These are phyloP conservation scores for Amblyjoppa proteus DNA, from an alignment of 2,888 invertebrate species.

Conservation along the genomic window DNA sequence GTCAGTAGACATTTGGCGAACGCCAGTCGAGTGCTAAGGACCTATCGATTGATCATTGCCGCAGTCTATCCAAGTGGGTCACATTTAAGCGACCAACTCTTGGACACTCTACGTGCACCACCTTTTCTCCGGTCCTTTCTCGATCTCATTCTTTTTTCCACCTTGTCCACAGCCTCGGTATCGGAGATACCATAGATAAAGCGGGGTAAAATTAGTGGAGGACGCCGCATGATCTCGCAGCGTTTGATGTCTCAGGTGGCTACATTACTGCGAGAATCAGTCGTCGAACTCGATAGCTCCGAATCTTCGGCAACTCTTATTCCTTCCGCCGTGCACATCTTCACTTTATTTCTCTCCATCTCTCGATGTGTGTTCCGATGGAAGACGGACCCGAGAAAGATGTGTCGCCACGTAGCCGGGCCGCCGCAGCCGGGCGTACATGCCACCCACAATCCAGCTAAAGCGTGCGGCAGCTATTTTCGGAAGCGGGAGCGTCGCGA, in stretches of 20 bases:
- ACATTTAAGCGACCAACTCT: constrained; percentile 67
- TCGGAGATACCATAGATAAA: constrained; percentile 19
- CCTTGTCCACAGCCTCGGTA: neutral
- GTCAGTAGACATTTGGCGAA: constrained; percentile 58
- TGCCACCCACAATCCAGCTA: constrained; percentile 64
- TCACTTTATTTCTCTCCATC: constrained; percentile 4
- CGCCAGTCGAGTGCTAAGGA: constrained; percentile 72
- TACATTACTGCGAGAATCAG: constrained; percentile 44
- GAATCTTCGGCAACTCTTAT: constrained; percentile 7
- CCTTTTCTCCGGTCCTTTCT: constrained; percentile 21
- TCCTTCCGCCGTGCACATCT: constrained; percentile 7
- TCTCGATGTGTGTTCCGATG: constrained; percentile 30
- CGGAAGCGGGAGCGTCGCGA: constrained; percentile 69
- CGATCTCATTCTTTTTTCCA: constrained; percentile 27
- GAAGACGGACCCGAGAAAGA: constrained; percentile 52
- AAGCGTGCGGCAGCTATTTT: constrained; percentile 72
- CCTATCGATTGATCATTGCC: constrained; percentile 77
- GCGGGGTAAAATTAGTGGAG: neutral
- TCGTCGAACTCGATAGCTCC: neutral
- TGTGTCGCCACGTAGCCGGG: constrained; percentile 61
- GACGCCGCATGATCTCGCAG: neutral
- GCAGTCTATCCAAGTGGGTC: constrained; percentile 74
- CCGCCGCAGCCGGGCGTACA: constrained; percentile 20
- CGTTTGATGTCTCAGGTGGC: constrained; percentile 20
- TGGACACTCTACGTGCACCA: constrained; percentile 20